A percentile compares a stretch with the other conserved stretches of the same genome.
These are phyloP conservation scores for Nymphicus hollandicus DNA, from an alignment of 2,113 vertebrate genomes.

Conservation along the genomic window DNA sequence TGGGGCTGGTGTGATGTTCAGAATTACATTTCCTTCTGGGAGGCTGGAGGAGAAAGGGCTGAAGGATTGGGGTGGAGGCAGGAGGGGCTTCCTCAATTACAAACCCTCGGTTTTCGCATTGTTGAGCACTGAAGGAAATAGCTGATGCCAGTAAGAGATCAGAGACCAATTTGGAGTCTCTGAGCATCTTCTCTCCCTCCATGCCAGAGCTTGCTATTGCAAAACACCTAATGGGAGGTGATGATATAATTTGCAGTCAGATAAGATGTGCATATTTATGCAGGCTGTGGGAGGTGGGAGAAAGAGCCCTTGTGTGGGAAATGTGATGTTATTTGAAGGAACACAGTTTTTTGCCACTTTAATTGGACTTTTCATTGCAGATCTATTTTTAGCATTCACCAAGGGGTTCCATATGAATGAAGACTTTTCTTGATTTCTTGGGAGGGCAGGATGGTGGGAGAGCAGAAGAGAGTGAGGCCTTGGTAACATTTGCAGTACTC, in stretches of 20 bases:
- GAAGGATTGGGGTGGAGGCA: background rate
- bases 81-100: background rate
- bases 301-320: background rate
- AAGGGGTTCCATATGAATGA: background rate
- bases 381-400: background rate
- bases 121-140: background rate
- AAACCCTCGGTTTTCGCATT: background rate
- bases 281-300: background rate
- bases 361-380: background rate
- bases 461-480: background rate
- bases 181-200: background rate
- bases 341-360: background rate
- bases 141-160: background rate
- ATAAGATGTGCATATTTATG: background rate
- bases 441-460: background rate
- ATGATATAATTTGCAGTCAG: background rate
- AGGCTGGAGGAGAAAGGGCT: background rate
- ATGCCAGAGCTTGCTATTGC: background rate
- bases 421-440: background rate
- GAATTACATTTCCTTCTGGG: constrained; percentile 51
- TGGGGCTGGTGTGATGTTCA: constrained; percentile 31
- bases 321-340: background rate
- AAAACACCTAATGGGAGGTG: background rate
- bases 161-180: background rate
- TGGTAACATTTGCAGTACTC: background rate